These are phyloP conservation scores for Merluccius polli DNA, from an alignment of 2,797 vertebrate genomes.

Conservation along the genomic window DNA sequence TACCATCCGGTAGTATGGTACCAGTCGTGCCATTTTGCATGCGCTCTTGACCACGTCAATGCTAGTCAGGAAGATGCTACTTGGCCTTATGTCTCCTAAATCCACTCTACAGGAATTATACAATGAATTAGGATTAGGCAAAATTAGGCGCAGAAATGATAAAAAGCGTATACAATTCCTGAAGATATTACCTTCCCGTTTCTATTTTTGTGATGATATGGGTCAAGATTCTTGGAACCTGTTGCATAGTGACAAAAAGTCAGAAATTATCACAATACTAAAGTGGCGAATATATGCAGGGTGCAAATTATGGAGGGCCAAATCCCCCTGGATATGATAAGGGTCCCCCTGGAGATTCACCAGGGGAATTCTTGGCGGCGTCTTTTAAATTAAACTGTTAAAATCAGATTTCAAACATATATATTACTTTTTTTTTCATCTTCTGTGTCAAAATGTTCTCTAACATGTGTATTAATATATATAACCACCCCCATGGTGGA, in stretches of 20 bases:
- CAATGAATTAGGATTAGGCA: neutral
- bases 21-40: constrained; percentile 7
- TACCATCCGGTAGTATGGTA: constrained; percentile 30
- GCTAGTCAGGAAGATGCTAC: constrained; percentile 36
- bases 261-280: neutral
- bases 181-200: constrained; percentile 46
- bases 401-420: neutral
- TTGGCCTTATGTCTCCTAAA: constrained; percentile 2
- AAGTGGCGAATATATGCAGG: neutral
- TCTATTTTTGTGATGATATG: constrained; percentile 46
- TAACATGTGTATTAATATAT: neutral
- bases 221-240: constrained; percentile 26
- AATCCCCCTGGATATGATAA: neutral
- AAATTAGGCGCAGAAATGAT: neutral
- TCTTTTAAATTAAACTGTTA: neutral
- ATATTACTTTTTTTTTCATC: neutral
- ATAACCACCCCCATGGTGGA: too few relatives aligned
- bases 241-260: constrained; percentile 34
- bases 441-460: neutral
- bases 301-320: neutral
- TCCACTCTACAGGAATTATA: constrained; percentile 44
- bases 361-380: neutral
- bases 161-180: neutral
- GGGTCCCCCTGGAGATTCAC: neutral
- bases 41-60: constrained; percentile 16